phyloP scores from a whole-genome alignment of 2,797 vertebrate genomes.

The Acipenser ruthenus region DNA sequence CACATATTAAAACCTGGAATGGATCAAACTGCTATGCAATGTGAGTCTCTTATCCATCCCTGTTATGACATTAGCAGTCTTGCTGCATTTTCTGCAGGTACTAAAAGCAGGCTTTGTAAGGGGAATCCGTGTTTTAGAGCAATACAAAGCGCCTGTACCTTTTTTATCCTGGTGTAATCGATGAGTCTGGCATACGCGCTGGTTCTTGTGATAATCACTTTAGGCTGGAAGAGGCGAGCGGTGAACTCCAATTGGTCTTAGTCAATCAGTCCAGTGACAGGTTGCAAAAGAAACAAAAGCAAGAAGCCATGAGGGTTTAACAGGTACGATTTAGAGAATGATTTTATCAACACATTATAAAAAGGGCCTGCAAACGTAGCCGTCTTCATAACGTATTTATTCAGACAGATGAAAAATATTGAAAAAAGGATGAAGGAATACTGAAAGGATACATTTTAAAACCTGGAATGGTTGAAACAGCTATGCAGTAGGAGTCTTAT shows the following conservation, averaged over 20 bases:
- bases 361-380: not conserved
- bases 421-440: not conserved
- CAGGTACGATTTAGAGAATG: not conserved
- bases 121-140: too few species aligned
- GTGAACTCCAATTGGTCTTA: constrained; percentile 67
- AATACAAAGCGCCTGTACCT: constrained; percentile 41
- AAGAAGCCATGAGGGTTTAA: not conserved
- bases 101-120: too few species aligned
- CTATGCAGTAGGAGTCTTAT: too few species aligned
- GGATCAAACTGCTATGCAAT: too few species aligned
- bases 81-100: too few species aligned
- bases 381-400: too few species aligned
- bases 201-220: constrained; percentile 69
- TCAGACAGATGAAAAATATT: not conserved
- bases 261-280: constrained; percentile 70
- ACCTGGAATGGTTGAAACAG: too few species aligned
- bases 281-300: constrained; percentile 43
- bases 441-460: not conserved
- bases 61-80: too few species aligned
- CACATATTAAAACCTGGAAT: too few species aligned
- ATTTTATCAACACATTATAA: not conserved
- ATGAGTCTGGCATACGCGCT: constrained; percentile 75
- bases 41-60: too few species aligned
- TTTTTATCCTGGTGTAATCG: constrained; percentile 67
- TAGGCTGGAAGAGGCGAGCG: constrained; percentile 69